A percentile compares a stretch with the other conserved stretches of the same genome.
phyloP scores from a whole-genome alignment of 2,888 invertebrate species.

The Serrognathus titanus region DNA sequence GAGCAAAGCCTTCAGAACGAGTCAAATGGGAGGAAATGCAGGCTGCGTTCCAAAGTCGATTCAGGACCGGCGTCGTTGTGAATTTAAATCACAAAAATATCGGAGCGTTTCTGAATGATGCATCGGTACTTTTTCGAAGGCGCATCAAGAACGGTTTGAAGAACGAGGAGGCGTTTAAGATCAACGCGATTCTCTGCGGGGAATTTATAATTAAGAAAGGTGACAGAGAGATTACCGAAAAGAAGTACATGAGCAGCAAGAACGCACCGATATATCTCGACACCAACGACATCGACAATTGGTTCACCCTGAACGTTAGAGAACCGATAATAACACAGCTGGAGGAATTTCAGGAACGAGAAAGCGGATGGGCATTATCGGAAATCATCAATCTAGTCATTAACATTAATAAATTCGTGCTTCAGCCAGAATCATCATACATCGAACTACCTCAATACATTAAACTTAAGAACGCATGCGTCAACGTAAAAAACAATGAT shows the following conservation, averaged over 20 bases:
- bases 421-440: conserved; percentile 26
- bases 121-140: conserved; percentile 11
- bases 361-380: conserved; percentile 27
- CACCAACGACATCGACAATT: conserved; percentile 18
- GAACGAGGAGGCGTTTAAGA: conserved; percentile 18
- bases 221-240: conserved; percentile 21
- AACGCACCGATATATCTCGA: conserved; percentile 24
- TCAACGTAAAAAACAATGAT: conserved; percentile 16
- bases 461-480: conserved; percentile 9
- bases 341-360: conserved; percentile 29
- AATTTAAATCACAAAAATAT: conserved; percentile 18
- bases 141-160: conserved; percentile 19
- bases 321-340: conserved; percentile 22
- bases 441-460: conserved; percentile 18
- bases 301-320: conserved; percentile 24
- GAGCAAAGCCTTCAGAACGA: not conserved
- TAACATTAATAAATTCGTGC: conserved; percentile 29
- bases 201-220: conserved; percentile 21
- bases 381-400: conserved; percentile 23
- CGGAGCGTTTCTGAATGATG: conserved; percentile 17
- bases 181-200: conserved; percentile 22
- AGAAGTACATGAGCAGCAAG: conserved; percentile 28
- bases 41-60: not conserved
- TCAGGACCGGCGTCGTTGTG: conserved; percentile 11
- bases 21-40: not conserved